Evolutionary conservation across 2,797 vertebrate species (phyloP).

Genomic region (Intellagama lesueurii): DNA sequence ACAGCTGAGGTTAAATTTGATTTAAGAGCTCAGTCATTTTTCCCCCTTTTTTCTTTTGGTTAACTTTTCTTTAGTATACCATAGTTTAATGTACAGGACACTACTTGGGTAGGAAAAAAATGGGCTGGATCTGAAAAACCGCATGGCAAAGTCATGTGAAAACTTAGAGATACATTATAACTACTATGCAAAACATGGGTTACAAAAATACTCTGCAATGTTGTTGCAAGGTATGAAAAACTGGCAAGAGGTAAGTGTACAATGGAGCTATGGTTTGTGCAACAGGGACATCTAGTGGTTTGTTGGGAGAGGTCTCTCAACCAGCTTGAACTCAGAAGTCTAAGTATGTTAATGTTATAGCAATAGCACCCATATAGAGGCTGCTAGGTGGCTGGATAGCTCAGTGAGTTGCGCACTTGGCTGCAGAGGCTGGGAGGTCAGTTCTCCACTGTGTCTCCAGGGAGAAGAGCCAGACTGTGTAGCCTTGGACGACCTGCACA

Average conservation of each 20-base stretch:
- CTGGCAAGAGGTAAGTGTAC: background rate
- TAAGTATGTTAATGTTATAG: no score
- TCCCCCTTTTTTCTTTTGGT: background rate
- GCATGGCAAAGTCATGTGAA: background rate
- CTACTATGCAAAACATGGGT: no score
- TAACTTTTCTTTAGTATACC: background rate
- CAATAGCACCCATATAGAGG: no score
- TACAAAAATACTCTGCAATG: background rate
- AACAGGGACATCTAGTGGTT: background rate
- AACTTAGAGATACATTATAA: background rate
- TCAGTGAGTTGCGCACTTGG: no score
- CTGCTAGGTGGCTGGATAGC: background rate
- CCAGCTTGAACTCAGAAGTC: background rate
- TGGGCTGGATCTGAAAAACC: background rate
- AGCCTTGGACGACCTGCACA: no score
- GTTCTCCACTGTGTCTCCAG: no score
- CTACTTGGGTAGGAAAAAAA: background rate
- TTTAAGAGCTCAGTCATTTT: background rate
- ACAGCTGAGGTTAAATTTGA: background rate
- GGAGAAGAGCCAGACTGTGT: no score
- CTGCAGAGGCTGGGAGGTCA: no score
- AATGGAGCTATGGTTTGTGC: background rate
- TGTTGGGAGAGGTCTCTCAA: background rate
- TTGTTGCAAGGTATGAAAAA: background rate
- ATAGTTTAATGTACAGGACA: background rate